Conservation (phyloP, 2,888 invertebrate species). For the Eilema depressum region DNA sequence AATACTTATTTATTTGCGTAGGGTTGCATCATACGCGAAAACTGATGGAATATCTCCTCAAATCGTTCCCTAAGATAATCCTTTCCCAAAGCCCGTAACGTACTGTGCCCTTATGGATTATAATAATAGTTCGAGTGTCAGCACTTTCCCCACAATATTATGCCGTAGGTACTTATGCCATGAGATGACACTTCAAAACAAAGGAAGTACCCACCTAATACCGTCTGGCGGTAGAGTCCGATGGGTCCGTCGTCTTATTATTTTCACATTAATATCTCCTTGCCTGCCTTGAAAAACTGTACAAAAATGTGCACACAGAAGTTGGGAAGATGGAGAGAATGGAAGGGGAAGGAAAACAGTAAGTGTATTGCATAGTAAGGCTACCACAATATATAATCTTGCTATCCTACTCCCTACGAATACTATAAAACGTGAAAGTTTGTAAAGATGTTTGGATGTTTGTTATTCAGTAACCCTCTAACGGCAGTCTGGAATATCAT, state of each 20-base stretch:
- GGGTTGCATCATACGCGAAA: background rate
- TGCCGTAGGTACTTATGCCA: background rate
- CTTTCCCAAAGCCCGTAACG: background rate
- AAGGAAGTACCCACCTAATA: background rate
- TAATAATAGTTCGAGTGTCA: background rate
- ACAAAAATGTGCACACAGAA: background rate
- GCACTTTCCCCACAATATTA: background rate
- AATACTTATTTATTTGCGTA: background rate
- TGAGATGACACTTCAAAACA: background rate
- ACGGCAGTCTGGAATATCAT: too few relatives aligned
- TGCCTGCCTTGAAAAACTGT: background rate
- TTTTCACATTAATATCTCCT: background rate
- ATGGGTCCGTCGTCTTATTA: background rate
- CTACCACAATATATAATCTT: too few relatives aligned
- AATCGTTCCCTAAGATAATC: background rate
- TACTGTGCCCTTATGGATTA: background rate
- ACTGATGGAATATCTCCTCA: background rate
- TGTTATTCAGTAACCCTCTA: too few relatives aligned
- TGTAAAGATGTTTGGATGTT: too few relatives aligned
- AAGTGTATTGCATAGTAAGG: too few relatives aligned
- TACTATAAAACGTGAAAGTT: too few relatives aligned
- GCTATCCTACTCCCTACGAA: too few relatives aligned
- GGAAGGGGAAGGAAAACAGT: too few relatives aligned
- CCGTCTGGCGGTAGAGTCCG: background rate
- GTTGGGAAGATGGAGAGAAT: too few relatives aligned